Percentiles rank a stretch among this genome's conserved stretches.
Evolutionary conservation across 1,140 invertebrate species (phyloP).

Genomic region (Dendrolimus punctatus): DNA sequence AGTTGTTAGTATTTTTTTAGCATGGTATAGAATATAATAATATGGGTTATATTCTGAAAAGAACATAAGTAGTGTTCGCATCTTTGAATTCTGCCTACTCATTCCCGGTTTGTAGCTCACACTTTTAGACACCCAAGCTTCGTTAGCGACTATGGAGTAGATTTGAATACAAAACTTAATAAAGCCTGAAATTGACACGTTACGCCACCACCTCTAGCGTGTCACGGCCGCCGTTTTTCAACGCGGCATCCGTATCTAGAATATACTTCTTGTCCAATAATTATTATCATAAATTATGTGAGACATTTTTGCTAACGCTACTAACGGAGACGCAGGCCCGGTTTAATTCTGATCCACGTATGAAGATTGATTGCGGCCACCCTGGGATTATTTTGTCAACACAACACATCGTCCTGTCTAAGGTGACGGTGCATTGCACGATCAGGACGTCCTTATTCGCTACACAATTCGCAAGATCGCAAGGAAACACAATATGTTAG

Average conservation of each 20-base stretch:
- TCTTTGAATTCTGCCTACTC: too few relatives aligned
- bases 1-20: too few relatives aligned
- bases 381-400: conserved; percentile 46
- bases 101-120: too few relatives aligned
- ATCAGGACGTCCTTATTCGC: conserved; percentile 41
- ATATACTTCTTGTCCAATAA: too few relatives aligned
- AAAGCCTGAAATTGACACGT: too few relatives aligned
- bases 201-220: too few relatives aligned
- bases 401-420: conserved; percentile 30
- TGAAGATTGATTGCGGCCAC: conserved; percentile 58
- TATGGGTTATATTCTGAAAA: too few relatives aligned
- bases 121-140: too few relatives aligned
- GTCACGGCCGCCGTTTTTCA: not conserved
- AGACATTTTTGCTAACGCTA: conserved; percentile 17
- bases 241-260: not conserved
- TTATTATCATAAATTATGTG: not conserved
- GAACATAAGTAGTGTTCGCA: too few relatives aligned
- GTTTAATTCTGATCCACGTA: conserved; percentile 39
- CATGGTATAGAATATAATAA: too few relatives aligned
- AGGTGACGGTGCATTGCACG: conserved; percentile 25
- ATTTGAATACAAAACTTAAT: too few relatives aligned
- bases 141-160: too few relatives aligned
- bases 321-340: conserved; percentile 14
- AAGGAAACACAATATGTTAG: conserved; percentile 15
- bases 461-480: conserved; percentile 8